Conservation (phyloP, 2,888 invertebrate genomes). For the Machimus atricapillus region DNA sequence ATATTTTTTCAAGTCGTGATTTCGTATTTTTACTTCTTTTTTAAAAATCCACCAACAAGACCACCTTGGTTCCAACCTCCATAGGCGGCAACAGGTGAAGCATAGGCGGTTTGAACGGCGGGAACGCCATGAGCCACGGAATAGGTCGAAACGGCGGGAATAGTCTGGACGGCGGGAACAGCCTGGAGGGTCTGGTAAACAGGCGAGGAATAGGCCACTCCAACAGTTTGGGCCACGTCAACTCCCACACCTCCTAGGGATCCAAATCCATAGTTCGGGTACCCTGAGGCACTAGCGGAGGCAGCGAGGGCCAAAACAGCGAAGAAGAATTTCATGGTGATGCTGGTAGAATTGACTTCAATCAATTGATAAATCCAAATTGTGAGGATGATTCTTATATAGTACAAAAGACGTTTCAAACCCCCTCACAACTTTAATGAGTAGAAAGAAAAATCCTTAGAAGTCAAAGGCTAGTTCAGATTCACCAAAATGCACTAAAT, state of each 20-base stretch:
- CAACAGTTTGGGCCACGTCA: background rate
- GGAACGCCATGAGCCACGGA: background rate
- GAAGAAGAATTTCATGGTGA: background rate
- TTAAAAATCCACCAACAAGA: background rate
- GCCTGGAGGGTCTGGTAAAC: background rate
- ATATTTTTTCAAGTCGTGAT: background rate
- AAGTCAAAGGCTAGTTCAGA: background rate
- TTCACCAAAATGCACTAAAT: background rate
- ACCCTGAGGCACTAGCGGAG: background rate
- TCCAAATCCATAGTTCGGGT: background rate
- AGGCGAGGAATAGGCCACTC: background rate
- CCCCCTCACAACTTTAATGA: background rate
- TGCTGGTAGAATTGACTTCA: background rate
- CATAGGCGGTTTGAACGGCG: background rate
- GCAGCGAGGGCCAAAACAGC: background rate
- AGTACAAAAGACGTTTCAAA: background rate
- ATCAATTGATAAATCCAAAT: background rate
- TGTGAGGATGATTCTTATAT: background rate
- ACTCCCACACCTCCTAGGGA: background rate
- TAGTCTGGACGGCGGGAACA: background rate
- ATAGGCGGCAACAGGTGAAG: background rate
- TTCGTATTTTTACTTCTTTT: background rate
- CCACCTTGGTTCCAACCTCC: background rate
- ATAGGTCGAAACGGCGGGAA: background rate
- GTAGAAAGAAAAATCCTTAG: background rate